phyloP scores from a whole-genome alignment of 35 echinoderm and acorn worm genomes.

The Acanthaster planci region DNA sequence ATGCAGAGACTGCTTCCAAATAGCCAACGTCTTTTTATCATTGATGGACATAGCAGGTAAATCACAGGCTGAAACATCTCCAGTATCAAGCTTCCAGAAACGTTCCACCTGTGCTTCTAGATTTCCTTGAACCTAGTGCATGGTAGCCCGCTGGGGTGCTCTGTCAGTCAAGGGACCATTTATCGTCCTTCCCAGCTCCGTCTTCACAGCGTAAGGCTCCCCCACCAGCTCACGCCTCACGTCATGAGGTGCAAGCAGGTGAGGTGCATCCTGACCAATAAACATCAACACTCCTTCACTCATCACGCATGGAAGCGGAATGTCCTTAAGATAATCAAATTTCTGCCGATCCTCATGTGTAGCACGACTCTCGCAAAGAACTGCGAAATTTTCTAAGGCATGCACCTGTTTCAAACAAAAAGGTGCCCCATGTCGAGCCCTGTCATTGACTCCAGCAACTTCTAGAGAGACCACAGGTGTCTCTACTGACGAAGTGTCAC shows the following conservation, averaged over 20 bases:
- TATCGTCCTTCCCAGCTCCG: slow-evolving; percentile 44
- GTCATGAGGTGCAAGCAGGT: slow-evolving; percentile 31
- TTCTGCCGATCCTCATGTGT: background rate
- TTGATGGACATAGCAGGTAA: background rate
- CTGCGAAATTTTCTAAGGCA: slow-evolving; percentile 14
- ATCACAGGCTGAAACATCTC: background rate
- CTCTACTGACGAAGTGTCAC: background rate
- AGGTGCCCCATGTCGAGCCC: no score
- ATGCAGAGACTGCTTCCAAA: background rate
- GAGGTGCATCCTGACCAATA: slow-evolving; percentile 45
- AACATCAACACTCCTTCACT: slow-evolving; percentile 28
- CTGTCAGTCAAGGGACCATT: slow-evolving; percentile 16
- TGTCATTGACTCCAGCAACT: background rate
- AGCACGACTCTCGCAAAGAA: background rate
- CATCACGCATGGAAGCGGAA: slow-evolving; percentile 14
- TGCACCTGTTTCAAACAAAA: no score
- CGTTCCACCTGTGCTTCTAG: slow-evolving; percentile 23
- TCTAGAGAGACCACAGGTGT: background rate
- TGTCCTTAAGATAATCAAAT: no score
- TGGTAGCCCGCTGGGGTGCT: background rate
- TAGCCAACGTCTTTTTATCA: background rate
- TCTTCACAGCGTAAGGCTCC: slow-evolving; percentile 35
- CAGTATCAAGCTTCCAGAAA: slow-evolving; percentile 21
- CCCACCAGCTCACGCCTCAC: slow-evolving; percentile 7
- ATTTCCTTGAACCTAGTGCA: background rate